Conservation (phyloP, 2,888 invertebrate species). For the Parnassius glacialis region DNA sequence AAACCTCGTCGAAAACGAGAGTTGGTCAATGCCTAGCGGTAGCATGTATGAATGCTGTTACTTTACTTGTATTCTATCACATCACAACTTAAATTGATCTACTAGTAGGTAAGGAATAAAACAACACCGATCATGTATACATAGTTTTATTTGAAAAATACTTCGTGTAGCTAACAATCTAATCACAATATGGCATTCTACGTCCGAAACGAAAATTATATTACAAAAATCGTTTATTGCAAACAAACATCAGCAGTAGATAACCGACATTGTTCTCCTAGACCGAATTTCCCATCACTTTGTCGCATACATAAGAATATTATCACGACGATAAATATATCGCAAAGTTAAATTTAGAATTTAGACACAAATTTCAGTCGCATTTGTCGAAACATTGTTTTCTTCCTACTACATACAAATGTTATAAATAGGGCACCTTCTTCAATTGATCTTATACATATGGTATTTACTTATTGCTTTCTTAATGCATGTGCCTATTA, state of each 20-base stretch:
- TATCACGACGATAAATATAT: slow-evolving; percentile 38
- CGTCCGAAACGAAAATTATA: slow-evolving; percentile 47
- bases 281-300: slow-evolving; percentile 1
- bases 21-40: too few relatives aligned
- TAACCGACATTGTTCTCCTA: slow-evolving; percentile 32
- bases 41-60: too few relatives aligned
- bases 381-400: slow-evolving; percentile 2
- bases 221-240: slow-evolving; percentile 47
- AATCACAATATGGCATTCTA: slow-evolving; percentile 67
- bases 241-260: slow-evolving; percentile 45
- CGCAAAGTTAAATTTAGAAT: slow-evolving; percentile 34
- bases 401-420: slow-evolving; percentile 13
- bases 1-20: too few relatives aligned
- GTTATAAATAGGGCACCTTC: slow-evolving; percentile 15
- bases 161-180: slow-evolving; percentile 60
- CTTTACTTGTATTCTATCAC: too few relatives aligned
- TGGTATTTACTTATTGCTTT: slow-evolving; percentile 1
- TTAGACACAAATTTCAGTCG: slow-evolving; percentile 20
- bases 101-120: slow-evolving; percentile 24
- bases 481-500: not conserved
- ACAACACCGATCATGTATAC: slow-evolving; percentile 50
- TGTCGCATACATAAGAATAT: slow-evolving; percentile 32
- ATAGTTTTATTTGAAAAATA: slow-evolving; percentile 69
- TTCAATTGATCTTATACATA: not conserved
- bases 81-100: not conserved